Percentiles rank a stretch among this genome's conserved stretches.
Evolutionary conservation across 2,113 vertebrate species (phyloP).

Genomic region (Helogale parvula): DNA sequence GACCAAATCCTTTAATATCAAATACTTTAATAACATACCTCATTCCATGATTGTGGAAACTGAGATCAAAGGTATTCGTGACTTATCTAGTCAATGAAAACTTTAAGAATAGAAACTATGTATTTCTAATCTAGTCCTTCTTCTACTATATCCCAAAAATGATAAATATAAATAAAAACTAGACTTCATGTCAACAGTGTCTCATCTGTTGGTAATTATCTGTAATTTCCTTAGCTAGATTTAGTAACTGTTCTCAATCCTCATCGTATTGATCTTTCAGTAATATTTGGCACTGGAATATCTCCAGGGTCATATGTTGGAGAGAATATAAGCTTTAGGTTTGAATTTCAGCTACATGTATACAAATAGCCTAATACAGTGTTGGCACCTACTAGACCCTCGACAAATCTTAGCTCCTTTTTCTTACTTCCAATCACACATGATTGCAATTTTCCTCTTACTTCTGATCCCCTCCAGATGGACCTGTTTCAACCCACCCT

Average conservation of each 20-base stretch:
- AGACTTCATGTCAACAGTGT: not conserved
- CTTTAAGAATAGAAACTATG: not conserved
- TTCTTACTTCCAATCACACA: not conserved
- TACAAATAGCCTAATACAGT: not conserved
- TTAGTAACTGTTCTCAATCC: not conserved
- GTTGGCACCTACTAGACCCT: not conserved
- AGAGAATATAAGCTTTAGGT: not conserved
- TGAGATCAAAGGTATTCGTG: not conserved
- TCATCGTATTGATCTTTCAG: not conserved
- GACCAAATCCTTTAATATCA: constrained; percentile 14
- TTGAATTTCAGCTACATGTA: not conserved
- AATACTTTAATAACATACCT: constrained; percentile 7
- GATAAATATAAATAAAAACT: constrained; percentile 25
- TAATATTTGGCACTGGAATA: not conserved
- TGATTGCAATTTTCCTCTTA: not conserved
- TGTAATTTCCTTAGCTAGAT: not conserved
- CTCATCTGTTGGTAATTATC: not conserved
- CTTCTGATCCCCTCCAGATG: not conserved
- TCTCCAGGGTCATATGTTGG: not conserved
- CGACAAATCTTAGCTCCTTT: not conserved
- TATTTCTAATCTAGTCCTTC: not conserved
- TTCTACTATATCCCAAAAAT: not conserved
- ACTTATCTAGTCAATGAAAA: not conserved
- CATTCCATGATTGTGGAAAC: not conserved
- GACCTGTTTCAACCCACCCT: not conserved